Conservation (phyloP, 2,888 invertebrate species). For the Sminthurinus aureus region DNA sequence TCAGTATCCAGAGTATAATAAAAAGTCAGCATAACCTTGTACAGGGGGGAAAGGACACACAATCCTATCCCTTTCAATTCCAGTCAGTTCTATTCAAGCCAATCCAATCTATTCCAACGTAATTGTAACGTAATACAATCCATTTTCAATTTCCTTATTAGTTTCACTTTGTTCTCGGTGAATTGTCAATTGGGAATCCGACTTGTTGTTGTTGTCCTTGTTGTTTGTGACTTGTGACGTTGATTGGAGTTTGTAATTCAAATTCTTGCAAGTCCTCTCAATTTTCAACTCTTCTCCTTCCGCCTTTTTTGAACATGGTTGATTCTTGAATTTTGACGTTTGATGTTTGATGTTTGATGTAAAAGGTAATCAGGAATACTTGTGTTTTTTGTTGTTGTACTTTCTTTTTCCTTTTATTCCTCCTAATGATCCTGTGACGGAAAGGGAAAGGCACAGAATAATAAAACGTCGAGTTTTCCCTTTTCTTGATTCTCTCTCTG, state of each 20-base stretch:
- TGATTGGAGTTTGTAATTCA: not conserved
- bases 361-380: too few relatives aligned
- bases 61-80: not conserved
- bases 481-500: too few relatives aligned
- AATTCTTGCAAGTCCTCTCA: conserved; percentile 11
- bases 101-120: not conserved
- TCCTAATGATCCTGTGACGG: not conserved
- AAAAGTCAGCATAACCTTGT: too few relatives aligned
- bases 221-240: too few relatives aligned
- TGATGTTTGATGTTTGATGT: not conserved
- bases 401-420: not conserved
- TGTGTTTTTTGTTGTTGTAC: too few relatives aligned
- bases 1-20: too few relatives aligned
- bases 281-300: not conserved
- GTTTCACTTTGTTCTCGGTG: not conserved
- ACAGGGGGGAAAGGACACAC: not conserved
- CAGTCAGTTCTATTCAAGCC: not conserved
- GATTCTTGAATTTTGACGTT: not conserved
- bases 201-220: too few relatives aligned
- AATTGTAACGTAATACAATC: not conserved
- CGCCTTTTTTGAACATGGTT: too few relatives aligned
- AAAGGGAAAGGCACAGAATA: too few relatives aligned
- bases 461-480: too few relatives aligned
- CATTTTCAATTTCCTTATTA: conserved; percentile 25
- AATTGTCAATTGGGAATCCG: conserved; percentile 6